These are phyloP conservation scores for Onchidella celtica DNA, from an alignment of 2,888 invertebrate species.

Conservation along the genomic window DNA sequence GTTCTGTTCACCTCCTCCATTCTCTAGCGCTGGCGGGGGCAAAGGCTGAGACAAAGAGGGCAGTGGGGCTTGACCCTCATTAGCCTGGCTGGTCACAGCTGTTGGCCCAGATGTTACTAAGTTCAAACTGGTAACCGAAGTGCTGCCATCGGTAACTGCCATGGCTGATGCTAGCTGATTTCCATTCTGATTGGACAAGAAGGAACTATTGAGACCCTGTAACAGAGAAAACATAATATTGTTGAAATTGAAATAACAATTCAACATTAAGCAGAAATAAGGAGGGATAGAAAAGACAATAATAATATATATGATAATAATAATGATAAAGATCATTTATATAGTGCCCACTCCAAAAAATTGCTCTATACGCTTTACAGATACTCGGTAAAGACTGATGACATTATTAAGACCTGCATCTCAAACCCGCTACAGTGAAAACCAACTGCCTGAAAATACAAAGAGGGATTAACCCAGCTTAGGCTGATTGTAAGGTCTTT, in stretches of 20 bases:
- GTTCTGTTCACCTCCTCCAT: slow-evolving; percentile 18
- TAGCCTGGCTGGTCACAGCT: neutral
- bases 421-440: too few relatives aligned
- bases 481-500: too few relatives aligned
- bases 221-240: too few relatives aligned
- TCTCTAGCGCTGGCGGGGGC: slow-evolving; percentile 34
- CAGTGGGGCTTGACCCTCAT: neutral
- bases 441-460: too few relatives aligned
- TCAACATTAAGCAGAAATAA: neutral
- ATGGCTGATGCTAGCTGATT: slow-evolving; percentile 30
- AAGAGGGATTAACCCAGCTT: too few relatives aligned
- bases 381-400: too few relatives aligned
- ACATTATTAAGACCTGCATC: too few relatives aligned
- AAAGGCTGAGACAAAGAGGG: neutral
- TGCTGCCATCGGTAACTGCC: slow-evolving; percentile 34
- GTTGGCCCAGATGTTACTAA: slow-evolving; percentile 17
- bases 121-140: slow-evolving; percentile 23
- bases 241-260: neutral
- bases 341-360: too few relatives aligned
- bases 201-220: slow-evolving; percentile 50
- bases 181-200: slow-evolving; percentile 43
- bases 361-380: too few relatives aligned
- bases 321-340: too few relatives aligned
- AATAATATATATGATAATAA: too few relatives aligned
- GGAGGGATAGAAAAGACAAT: too few relatives aligned